These are phyloP conservation scores for Macrosiphum euphorbiae DNA, from an alignment of 2,888 invertebrate genomes.

Conservation along the genomic window DNA sequence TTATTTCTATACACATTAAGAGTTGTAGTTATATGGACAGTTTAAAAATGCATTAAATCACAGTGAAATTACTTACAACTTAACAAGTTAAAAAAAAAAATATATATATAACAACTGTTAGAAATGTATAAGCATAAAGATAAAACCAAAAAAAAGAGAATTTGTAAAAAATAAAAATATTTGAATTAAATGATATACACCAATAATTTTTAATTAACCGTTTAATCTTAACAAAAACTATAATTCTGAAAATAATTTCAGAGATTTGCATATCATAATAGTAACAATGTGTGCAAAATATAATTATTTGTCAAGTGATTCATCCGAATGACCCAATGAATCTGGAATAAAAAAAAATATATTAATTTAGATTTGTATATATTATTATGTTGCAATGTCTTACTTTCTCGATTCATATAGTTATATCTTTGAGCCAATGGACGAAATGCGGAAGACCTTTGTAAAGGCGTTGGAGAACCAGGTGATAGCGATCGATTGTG, in stretches of 20 bases:
- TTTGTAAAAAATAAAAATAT: conserved; percentile 36
- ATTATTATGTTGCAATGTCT: background rate
- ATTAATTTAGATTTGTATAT: background rate
- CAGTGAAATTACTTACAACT: conserved; percentile 16
- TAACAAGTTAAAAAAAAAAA: conserved; percentile 24
- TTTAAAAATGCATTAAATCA: conserved; percentile 27
- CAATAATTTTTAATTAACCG: conserved; percentile 32
- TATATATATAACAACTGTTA: conserved; percentile 27
- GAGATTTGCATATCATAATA: conserved; percentile 26
- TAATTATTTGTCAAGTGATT: conserved; percentile 60
- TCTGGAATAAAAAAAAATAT: conserved; percentile 45
- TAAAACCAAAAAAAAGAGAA: background rate
- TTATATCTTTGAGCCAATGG: conserved; percentile 60
- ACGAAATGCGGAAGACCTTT: conserved; percentile 58
- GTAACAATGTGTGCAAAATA: conserved; percentile 52
- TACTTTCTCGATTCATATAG: conserved; percentile 61
- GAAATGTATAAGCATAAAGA: conserved; percentile 27
- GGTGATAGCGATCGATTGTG: conserved; percentile 57
- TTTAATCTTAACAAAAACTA: conserved; percentile 43
- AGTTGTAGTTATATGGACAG: conserved; percentile 1
- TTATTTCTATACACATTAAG: background rate
- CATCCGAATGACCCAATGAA: conserved; percentile 62
- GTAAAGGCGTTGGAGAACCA: conserved; percentile 49
- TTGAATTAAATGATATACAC: conserved; percentile 34
- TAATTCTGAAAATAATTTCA: conserved; percentile 39